Conservation (phyloP, 1,140 invertebrate species). For the Gonioctena quinquepunctata region DNA sequence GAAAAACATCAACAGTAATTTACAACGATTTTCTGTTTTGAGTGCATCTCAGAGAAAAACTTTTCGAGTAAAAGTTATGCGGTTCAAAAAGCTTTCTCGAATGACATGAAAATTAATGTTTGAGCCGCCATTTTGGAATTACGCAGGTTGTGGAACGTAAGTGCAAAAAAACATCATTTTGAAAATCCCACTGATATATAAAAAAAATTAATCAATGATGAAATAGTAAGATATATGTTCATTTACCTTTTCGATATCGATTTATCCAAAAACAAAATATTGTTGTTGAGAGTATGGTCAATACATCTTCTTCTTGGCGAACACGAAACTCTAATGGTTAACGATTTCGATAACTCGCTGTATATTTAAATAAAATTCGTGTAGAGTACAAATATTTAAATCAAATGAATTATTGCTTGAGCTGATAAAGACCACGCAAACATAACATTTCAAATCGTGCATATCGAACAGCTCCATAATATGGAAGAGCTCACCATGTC, state of each 20-base stretch:
- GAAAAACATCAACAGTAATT: too few species aligned
- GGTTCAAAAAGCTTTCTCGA: too few species aligned
- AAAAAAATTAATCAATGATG: neutral
- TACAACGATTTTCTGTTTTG: too few species aligned
- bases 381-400: neutral
- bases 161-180: too few species aligned
- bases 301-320: neutral
- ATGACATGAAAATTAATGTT: too few species aligned
- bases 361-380: constrained; percentile 9
- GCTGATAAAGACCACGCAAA: constrained; percentile 7
- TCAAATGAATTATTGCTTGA: neutral
- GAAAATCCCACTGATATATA: too few species aligned
- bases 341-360: neutral
- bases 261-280: neutral
- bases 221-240: neutral
- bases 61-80: too few species aligned
- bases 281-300: neutral
- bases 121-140: too few species aligned
- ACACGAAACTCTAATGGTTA: neutral
- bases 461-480: neutral
- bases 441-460: constrained; percentile 1
- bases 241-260: neutral
- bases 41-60: too few species aligned
- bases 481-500: neutral
- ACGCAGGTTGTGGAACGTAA: too few species aligned